Conservation (phyloP, 2,797 vertebrate genomes). For the Cynodonichthys magdalenae region DNA sequence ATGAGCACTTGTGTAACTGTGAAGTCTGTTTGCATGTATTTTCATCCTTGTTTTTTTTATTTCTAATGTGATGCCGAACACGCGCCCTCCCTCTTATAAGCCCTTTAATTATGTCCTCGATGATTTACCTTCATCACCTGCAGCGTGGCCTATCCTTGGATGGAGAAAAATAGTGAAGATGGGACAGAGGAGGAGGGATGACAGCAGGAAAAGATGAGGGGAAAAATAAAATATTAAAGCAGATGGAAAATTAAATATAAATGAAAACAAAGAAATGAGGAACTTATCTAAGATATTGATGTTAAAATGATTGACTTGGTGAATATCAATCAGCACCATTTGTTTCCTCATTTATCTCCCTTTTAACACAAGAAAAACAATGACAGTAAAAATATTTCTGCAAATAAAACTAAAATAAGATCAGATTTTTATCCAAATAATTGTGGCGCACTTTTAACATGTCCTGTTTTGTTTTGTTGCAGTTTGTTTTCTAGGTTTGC, state of each 20-base stretch:
- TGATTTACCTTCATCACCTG: constrained; percentile 81
- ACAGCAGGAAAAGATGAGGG: constrained; percentile 1
- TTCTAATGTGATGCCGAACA: constrained; percentile 62
- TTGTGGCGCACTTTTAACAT: too few species aligned
- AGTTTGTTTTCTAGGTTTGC: too few species aligned
- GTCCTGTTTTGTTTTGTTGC: too few species aligned
- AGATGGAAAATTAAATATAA: not conserved
- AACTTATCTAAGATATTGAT: not conserved
- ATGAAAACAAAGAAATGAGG: constrained; percentile 13
- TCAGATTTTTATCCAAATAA: too few species aligned
- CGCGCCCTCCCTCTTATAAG: constrained; percentile 71
- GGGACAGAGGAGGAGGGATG: constrained; percentile 39
- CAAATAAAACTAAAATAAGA: too few species aligned
- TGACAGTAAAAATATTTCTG: not conserved
- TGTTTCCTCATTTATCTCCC: too few species aligned
- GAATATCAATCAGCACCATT: not conserved
- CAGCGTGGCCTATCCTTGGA: constrained; percentile 81
- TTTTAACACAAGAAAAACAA: not conserved
- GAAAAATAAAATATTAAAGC: not conserved
- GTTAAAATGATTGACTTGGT: not conserved
- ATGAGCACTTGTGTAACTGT: constrained; percentile 65
- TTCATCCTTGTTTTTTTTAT: constrained; percentile 20
- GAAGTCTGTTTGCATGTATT: constrained; percentile 59
- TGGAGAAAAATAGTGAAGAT: constrained; percentile 38
- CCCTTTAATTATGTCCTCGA: constrained; percentile 86